phyloP scores from a whole-genome alignment of 2,888 invertebrate species.

The Orgyia antiqua region DNA sequence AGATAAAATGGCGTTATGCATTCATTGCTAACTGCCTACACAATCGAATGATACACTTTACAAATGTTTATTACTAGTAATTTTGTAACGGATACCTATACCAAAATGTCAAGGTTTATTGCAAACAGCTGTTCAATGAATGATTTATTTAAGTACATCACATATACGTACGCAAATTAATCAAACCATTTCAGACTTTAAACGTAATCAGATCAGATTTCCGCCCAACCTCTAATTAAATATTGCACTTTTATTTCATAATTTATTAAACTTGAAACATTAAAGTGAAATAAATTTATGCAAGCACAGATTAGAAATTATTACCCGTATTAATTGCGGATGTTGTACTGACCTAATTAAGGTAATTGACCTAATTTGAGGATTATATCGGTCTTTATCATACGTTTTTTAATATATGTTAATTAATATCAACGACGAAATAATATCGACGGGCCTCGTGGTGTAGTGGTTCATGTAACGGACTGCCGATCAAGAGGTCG shows the following conservation, averaged over 20 bases:
- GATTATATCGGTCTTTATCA: too few species aligned
- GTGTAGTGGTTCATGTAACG: too few species aligned
- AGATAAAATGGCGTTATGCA: constrained; percentile 7
- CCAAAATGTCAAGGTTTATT: constrained; percentile 56
- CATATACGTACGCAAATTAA: constrained; percentile 8
- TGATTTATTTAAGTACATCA: constrained; percentile 17
- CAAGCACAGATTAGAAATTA: too few species aligned
- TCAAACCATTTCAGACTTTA: neutral
- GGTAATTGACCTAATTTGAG: neutral
- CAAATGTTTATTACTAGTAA: constrained; percentile 29
- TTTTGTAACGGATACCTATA: constrained; percentile 43
- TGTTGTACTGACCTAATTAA: neutral
- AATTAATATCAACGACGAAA: too few species aligned
- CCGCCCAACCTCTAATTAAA: constrained; percentile 1
- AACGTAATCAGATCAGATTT: constrained; percentile 6
- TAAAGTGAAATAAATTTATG: too few species aligned
- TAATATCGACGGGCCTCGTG: too few species aligned
- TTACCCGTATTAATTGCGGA: neutral
- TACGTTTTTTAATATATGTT: too few species aligned
- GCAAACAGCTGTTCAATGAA: constrained; percentile 20
- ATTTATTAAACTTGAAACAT: too few species aligned
- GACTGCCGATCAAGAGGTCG: too few species aligned
- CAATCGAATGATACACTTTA: constrained; percentile 44
- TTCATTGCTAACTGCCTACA: constrained; percentile 10
- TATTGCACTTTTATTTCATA: neutral